Conservation (phyloP, 2,797 vertebrate genomes). For the Mormyrus proboscirostris region DNA sequence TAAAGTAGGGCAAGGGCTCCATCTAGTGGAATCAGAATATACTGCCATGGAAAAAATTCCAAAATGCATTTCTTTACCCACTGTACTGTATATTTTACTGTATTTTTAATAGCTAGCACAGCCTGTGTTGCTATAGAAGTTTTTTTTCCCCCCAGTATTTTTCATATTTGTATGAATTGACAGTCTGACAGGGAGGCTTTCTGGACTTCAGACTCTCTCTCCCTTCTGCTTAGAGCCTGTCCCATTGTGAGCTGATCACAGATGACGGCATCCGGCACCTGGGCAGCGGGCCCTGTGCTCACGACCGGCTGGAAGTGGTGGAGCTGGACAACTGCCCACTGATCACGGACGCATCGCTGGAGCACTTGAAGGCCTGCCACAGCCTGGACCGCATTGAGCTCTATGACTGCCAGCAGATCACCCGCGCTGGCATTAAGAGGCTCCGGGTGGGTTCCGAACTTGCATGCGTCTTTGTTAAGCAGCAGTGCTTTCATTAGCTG, state of each 20-base stretch:
- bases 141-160: background rate
- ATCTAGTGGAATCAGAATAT: background rate
- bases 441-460: constrained; percentile 88
- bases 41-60: background rate
- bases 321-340: constrained; percentile 97
- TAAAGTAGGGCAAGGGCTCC: background rate
- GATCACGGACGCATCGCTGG: constrained; percentile 93
- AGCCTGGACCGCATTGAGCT: constrained; percentile 94
- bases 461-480: constrained; percentile 33
- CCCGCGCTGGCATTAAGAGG: constrained; percentile 93
- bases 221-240: constrained; percentile 70
- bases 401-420: constrained; percentile 98
- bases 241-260: constrained; percentile 96
- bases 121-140: background rate
- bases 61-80: background rate
- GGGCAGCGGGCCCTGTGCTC: constrained; percentile 89
- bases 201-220: background rate
- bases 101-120: background rate
- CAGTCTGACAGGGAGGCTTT: background rate
- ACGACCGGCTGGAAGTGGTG: constrained; percentile 91
- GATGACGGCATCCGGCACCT: constrained; percentile 93
- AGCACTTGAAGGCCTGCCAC: constrained; percentile 95
- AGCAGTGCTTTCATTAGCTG: background rate
- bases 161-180: background rate
- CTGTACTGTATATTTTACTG: background rate